Evolutionary conservation across 2,888 invertebrate species (phyloP), one percentile per base, ranked within the genome.

Genomic region (Biston betularia): DNA sequence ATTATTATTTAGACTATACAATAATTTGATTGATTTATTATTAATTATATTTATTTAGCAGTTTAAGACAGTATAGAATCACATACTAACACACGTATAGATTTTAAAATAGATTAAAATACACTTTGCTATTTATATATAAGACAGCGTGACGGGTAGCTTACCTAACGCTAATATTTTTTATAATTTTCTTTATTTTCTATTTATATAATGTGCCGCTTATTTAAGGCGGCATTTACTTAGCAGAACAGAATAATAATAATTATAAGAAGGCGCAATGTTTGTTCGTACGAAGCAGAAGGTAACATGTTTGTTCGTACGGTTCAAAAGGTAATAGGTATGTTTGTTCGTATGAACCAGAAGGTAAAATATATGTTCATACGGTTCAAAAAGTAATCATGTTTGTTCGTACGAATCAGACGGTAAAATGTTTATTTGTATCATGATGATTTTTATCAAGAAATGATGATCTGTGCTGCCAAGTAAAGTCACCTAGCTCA

Each of bases 91-190:
- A 82, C 77, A 76, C 80, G 75, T 76, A 68, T 63, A 68, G 55
- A 38, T 55, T 67, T 62, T 63, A 81, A 76, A 75, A 70, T 78
- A 73, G 73, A 69, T 63, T 75, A 79, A 76, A 77, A 74, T n/a
- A 58, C 42, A 64, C 14, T 48, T 66, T 61, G 71, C 78, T 80
- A 81, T 73, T 77, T 77, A 63, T 49, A 64, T 52, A 40, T 50
- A 63, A 63, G 79, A 79, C 76, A 85, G 85, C 81, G 78, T 80
- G 80, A 81, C 77, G 79, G 70, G 75, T 79, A 76, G 75, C 75
- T 75, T 72, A 67, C 12, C 57, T 70, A 64, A 53, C 59, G 76
- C 75, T 74, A 71, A 70, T 68, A 58, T 68, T 72, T 70, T 45
- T 69, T 72, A 75, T 70, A 69, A 48, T 61, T 48, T 74, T 75